Base-by-base conservation (phyloP, 2,888 invertebrate genomes). In the Blastobasis lacticolella region DNA sequence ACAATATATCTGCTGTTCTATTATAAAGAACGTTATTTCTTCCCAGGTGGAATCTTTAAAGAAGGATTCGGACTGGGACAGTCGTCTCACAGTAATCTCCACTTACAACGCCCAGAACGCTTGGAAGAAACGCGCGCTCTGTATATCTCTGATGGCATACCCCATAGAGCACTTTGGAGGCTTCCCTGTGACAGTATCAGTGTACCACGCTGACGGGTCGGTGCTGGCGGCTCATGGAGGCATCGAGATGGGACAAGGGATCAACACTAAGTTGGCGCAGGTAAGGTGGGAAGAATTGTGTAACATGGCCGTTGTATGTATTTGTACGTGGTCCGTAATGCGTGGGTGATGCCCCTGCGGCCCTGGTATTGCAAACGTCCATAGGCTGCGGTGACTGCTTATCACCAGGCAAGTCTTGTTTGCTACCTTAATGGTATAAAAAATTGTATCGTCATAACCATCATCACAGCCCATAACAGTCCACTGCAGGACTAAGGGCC, bases 231-330 rank as follows among this genome's bases (percentile, higher is more conserved):
- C 90, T 0, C 94, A 94, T 59, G 92, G 91, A 1, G 93, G 93
- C 0, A 87, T 92, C 36, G 93, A 93, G 75, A 91, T 92, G 83
- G 95, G 95, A 0, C 95, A 95, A 76, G 95, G 95, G 0, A 90
- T 95, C 48, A 92, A 91, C 56, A 87, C 86, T 0, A 86, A 94
- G 89, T 90, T 91, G 0, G 91, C 91, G 4, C 93, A 94, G 86
- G 92, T 49, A 6, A 40, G 4, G 23, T 23, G 23, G 23, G 23
- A 23, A 23, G 23, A 23, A 23, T 23, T 23, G 23, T 23, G 23
- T 23, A 23, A 23, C 23, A 23, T 23, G 23, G 3, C 23, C 23
- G 23, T 3, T 23, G 23, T 23, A 1, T 3, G 23, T 23, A 23
- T 23, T 23, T 23, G 23, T 23, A n/a, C n/a, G n/a, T n/a, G n/a